These are phyloP conservation scores for Actinernus sp. DNA, from an alignment of 92 coral and sea anemone species.

Conservation along the genomic window DNA sequence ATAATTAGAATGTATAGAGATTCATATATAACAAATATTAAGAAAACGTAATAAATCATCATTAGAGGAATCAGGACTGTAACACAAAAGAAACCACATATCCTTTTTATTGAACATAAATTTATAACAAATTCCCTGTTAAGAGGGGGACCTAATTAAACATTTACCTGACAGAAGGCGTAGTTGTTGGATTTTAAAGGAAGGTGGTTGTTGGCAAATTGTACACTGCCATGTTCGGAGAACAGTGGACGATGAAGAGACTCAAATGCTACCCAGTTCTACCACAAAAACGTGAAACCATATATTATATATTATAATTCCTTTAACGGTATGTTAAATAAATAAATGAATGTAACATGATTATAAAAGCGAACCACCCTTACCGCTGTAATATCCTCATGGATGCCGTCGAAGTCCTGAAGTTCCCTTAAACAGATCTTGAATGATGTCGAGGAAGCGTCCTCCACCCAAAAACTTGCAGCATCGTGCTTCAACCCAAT, in stretches of 20 bases:
- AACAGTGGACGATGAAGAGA: conserved; percentile 55
- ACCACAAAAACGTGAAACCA: too few species aligned
- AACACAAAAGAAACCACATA: too few species aligned
- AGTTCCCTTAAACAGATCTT: conserved; percentile 20
- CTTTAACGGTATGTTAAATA: not conserved
- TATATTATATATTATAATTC: not conserved
- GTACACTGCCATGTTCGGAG: conserved; percentile 54
- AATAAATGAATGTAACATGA: too few species aligned
- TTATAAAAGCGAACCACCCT: too few species aligned
- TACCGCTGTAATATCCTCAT: conserved; percentile 7
- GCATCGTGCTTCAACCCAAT: conserved; percentile 16
- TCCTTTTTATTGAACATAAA: too few species aligned
- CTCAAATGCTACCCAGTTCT: conserved; percentile 76
- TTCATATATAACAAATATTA: too few species aligned
- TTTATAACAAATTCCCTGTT: too few species aligned
- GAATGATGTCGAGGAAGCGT: not conserved
- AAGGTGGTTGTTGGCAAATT: conserved; percentile 14
- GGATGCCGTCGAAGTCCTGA: conserved; percentile 33
- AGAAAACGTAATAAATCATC: too few species aligned
- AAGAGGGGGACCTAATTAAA: too few species aligned
- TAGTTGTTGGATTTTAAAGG: conserved; percentile 23
- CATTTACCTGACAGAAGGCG: conserved; percentile 71
- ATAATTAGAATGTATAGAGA: too few species aligned
- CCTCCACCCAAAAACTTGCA: conserved; percentile 21
- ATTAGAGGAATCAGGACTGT: too few species aligned